Base-by-base conservation (phyloP, 2,113 vertebrate species). In the Albula goreensis region DNA sequence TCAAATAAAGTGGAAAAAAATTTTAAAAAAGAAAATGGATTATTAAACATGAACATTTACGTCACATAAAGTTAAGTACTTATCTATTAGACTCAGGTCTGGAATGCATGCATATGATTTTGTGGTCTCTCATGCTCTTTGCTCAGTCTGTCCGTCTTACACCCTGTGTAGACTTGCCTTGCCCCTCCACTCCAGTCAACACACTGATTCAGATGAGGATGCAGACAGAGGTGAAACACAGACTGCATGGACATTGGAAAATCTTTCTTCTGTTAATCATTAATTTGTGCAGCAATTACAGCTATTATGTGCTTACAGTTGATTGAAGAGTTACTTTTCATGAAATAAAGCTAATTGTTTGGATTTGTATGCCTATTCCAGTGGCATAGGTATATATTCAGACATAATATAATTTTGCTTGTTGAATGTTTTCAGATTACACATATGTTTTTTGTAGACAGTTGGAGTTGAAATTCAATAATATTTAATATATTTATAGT, bases 401-500 rank as follows among this genome's bases (percentile, higher is more conserved):
- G 31, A 41, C 31, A 41, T 41, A 41, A 41, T 41, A 41, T 41
- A 41, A 41, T 41, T 41, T 41, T 1, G 31, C 31, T 60, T 60
- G 2, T 60, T 60, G 8, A 60, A 60, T 60, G 12, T 60, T 11
- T 11, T 60, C 0, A 83, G 12, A 25, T 31, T 31, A 19, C 19
- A 4, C 88, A 93, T 89, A 70, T 0, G 53, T 91, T 13, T 4
- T 19, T 50, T 22, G 80, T 51, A 50, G 31, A 60, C 57, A 13
- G 57, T 11, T 60, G 57, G 17, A 1, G 31, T 41, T 41, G 31
- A 41, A 41, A 41, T 41, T 41, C 31, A 41, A 41, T 41, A 41
- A 41, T 41, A 41, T 41, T 41, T 41, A 41, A 41, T 1, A 41
- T 41, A 41, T 41, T 41, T 41, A 41, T 41, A 41, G 31, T 1